Base-by-base conservation (phyloP, 2,797 vertebrate species). In the Emydoidea blandingii region DNA sequence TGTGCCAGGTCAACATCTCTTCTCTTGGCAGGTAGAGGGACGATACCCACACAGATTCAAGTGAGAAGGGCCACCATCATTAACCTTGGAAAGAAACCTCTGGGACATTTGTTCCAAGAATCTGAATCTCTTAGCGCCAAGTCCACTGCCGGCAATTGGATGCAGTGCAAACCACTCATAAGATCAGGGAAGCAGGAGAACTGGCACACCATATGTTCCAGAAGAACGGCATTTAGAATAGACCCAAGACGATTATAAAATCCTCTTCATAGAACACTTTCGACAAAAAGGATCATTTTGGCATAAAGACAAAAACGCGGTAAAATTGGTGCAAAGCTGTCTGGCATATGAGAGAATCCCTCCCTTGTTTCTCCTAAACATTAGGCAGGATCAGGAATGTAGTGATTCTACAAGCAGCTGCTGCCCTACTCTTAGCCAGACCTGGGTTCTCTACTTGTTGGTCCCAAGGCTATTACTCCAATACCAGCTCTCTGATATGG, bases 121-220 rank as follows among this genome's bases (percentile, higher is more conserved):
- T 79, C 79, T 86, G 80, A 83, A 18, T 79, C 81, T 83, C 89
- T 90, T 56, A 12, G 90, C 31, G 81, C 95, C 95, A 91, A 82
- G 82, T 72, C 81, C 4, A 1, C 1, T 31, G 87, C 93, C 85
- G 82, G 90, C 94, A 54, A 78, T 6, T 72, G 88, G 95, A 37
- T 88, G 92, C 86, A 89, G 95, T 85, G 95, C 92, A 95, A 97
- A 93, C 95, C 97, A 90, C 91, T 95, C 91, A 96, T 93, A 93
- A 93, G 84, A 88, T 89, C 86, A 87, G 89, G 90, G 89, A 90
- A 95, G 89, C 54, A 0, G 53, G 88, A 92, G 94, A 92, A 85
- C 85, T 88, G 87, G 89, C 47, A 94, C 95, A 91, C 79, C 49
- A 3, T 72, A 89, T 91, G 94, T 91, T 91, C 85, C 85, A 54